These are phyloP conservation scores for Ailuropoda melanoleuca DNA, from an alignment of 2,113 vertebrate genomes.

Conservation along the genomic window DNA sequence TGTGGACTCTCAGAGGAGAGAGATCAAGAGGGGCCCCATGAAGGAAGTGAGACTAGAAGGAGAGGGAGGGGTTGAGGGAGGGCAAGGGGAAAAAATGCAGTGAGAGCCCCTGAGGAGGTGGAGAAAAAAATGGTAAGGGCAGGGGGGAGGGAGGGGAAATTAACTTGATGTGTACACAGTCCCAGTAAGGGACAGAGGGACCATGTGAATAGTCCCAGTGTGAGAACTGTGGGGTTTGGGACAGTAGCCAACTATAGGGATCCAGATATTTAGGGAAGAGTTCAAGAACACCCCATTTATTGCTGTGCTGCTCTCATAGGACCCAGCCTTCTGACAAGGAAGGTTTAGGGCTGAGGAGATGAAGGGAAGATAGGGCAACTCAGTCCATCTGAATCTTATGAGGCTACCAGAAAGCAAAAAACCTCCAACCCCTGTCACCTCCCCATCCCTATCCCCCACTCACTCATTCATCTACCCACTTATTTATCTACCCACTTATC, in stretches of 20 bases:
- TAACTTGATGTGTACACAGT: rapidly evolving
- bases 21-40: not conserved
- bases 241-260: not conserved
- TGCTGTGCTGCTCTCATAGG: not conserved
- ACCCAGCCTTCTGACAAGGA: not conserved
- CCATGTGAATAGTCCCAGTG: too few relatives aligned
- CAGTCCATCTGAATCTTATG: not conserved
- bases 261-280: not conserved
- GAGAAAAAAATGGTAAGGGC: not conserved
- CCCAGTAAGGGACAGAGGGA: not conserved
- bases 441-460: not conserved
- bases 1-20: not conserved
- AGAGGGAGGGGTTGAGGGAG: not conserved
- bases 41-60: conserved; percentile 17
- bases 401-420: not conserved
- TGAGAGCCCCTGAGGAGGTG: not conserved
- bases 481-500: not conserved
- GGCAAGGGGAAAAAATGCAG: not conserved
- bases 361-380: not conserved
- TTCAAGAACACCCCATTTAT: not conserved
- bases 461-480: not conserved
- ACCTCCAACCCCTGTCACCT: not conserved
- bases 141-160: too few relatives aligned
- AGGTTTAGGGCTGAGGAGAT: not conserved
- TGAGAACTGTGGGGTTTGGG: not conserved